These are phyloP conservation scores for Hypotaenidia okinawae DNA, from an alignment of 2,797 vertebrate genomes.

Conservation along the genomic window DNA sequence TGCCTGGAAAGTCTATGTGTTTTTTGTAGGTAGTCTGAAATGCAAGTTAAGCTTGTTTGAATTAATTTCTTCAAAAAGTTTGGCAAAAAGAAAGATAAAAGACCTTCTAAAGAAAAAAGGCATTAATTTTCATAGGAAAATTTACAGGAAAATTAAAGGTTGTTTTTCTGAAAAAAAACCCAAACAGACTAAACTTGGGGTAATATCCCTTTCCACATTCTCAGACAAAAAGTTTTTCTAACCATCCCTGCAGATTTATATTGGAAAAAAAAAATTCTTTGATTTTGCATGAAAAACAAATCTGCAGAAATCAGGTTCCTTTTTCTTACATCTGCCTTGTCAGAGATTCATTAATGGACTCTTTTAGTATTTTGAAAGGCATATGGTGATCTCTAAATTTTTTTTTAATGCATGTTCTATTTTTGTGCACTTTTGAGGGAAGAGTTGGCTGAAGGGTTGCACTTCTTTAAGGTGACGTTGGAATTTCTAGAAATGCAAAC, in stretches of 20 bases:
- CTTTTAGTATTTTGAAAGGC: not conserved
- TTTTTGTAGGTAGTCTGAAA: not conserved
- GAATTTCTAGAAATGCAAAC: slow-evolving; percentile 8
- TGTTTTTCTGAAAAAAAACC: not conserved
- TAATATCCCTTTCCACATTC: not conserved
- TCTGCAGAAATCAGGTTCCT: not conserved
- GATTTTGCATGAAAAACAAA: not conserved
- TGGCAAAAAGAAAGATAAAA: not conserved
- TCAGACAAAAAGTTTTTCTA: not conserved
- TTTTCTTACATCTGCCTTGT: not conserved
- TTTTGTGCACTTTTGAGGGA: not conserved
- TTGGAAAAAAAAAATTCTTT: not conserved
- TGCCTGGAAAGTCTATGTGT: not conserved
- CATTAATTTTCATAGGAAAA: not conserved
- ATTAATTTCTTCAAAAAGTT: not conserved
- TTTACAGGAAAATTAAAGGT: not conserved
- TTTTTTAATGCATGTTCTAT: not conserved
- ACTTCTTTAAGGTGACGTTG: not conserved
- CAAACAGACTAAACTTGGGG: too few relatives aligned
- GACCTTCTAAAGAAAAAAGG: not conserved
- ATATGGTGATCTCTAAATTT: not conserved
- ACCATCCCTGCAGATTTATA: not conserved
- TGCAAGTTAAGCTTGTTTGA: not conserved
- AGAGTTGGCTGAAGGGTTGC: not conserved
- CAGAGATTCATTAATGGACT: not conserved